Base-by-base conservation (phyloP, 23 tunicate species). In the Oikopleura vanhoeffeni region DNA sequence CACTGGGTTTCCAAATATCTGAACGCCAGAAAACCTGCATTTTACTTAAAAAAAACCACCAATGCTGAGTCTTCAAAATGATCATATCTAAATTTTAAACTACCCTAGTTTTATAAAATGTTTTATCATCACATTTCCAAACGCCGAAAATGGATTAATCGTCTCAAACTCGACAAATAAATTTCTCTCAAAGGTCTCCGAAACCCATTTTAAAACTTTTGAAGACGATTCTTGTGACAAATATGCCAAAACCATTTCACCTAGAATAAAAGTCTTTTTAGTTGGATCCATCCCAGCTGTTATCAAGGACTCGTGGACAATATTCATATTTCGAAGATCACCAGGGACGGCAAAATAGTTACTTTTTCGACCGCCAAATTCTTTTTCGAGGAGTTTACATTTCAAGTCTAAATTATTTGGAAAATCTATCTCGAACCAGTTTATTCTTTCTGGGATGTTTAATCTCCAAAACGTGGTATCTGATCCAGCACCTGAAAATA, bases 381-480 rank as follows among this genome's bases (percentile, higher is more conserved):
- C 2, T 2, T 24, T 71, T 32, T 38, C 79, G 36, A 71, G 38
- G 27, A 24, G 34, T 24, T 3, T 13, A 2, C 38, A 2, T 30
- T 71, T 71, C 36, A 18, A 71, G 34, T 71, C 35, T 3, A 71
- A 30, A 32, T 71, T 71, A 18, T 71, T 71, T 30, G 27, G 34
- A 71, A 71, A 71, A 30, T 71, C 79, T 18, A 71, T 71, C 79
- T 71, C 79, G 79, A 71, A 71, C 79, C 79, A 71, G 36, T 71
- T 71, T 32, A 71, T 28, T 3, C 32, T 30, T 28, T 28, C 38
- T 33, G 4, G 4, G 34, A 71, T 13, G 35, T 71, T 71, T 18
- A 71, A 30, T 38, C 79, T 33, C 79, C 79, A 71, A 38, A 18
- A 71, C 34, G 35, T 32, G 3, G 79, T 71, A 32, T 71, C 79